Base-by-base conservation (phyloP, 2,888 invertebrate species). In the Eurytoma adleriae region DNA sequence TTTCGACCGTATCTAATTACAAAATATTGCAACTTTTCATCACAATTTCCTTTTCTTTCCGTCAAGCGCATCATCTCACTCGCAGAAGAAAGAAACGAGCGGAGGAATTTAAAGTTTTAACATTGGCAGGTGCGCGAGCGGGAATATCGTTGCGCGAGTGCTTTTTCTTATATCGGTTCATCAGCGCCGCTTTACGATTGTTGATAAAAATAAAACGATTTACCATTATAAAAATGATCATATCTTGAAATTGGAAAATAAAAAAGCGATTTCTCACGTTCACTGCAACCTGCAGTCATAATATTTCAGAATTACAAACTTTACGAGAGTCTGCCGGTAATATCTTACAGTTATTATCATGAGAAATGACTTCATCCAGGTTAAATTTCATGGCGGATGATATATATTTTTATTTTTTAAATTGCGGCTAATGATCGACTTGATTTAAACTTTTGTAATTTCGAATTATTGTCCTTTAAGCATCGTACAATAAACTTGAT, bases 291-390 rank as follows among this genome's bases (percentile, higher is more conserved):
- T 72, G 67, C 59, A 78, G 68, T 72, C 40, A 40, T 40, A 78
- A 78, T 78, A 78, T 78, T 72, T 78, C 78, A 72, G 78, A 67
- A 78, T 78, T 78, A 78, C 79, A 73, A 79, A 79, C 68, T 79
- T 79, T 73, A 79, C 73, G 79, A 64, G 68, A 72, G 68, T 69
- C 68, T 13, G 73, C 56, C 20, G 62, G 79, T 69, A 79, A 73
- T 73, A 69, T 73, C 73, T 68, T 66, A 54, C 68, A 54, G 68
- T 79, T 79, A 79, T 73, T 73, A 78, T 68, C 73, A 78, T 73
- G 72, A 73, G 73, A 78, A 72, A 72, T 68, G 72, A 78, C 78
- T 78, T 68, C 54, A 68, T 72, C 59, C 78, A n/a, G 71, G 78
- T 68, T 78, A 68, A 78, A 78, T 78, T 78, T 72, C 67, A 72